phyloP scores from a whole-genome alignment of 2,888 invertebrate species.

The Caenorhabditis virilis region DNA sequence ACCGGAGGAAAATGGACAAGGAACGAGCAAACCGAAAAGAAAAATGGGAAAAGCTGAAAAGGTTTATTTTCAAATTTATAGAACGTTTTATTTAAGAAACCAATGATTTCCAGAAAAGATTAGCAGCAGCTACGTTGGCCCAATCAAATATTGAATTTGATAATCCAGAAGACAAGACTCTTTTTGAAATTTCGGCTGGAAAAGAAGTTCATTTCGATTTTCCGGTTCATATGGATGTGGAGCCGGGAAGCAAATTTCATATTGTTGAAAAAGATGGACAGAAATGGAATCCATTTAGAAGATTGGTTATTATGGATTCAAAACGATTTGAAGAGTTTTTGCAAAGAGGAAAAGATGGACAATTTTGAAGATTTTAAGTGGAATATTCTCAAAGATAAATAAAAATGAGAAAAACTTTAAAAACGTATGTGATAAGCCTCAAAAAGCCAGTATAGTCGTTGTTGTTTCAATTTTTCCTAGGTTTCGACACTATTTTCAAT shows the following conservation, averaged over 20 bases:
- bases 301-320: conserved; percentile 48
- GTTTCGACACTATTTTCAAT: too few species aligned
- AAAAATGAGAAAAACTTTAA: too few species aligned
- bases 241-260: conserved; percentile 63
- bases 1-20: conserved; percentile 7
- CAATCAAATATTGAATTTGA: conserved; percentile 54
- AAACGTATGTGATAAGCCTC: too few species aligned
- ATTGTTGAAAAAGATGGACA: conserved; percentile 52
- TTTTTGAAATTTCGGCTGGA: conserved; percentile 50
- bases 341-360: conserved; percentile 10
- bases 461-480: too few species aligned
- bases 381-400: too few species aligned
- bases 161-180: conserved; percentile 56
- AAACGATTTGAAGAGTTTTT: conserved; percentile 21
- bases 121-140: conserved; percentile 48
- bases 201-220: conserved; percentile 55
- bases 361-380: too few species aligned
- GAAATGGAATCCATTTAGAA: conserved; percentile 55
- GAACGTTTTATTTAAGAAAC: not conserved
- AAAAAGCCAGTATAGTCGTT: too few species aligned
- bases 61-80: not conserved
- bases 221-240: conserved; percentile 62
- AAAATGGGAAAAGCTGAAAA: conserved; percentile 59
- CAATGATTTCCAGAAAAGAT: conserved; percentile 40
- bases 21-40: conserved; percentile 35